phyloP scores from a whole-genome alignment of 2,797 vertebrate species.

The Otus scops region DNA sequence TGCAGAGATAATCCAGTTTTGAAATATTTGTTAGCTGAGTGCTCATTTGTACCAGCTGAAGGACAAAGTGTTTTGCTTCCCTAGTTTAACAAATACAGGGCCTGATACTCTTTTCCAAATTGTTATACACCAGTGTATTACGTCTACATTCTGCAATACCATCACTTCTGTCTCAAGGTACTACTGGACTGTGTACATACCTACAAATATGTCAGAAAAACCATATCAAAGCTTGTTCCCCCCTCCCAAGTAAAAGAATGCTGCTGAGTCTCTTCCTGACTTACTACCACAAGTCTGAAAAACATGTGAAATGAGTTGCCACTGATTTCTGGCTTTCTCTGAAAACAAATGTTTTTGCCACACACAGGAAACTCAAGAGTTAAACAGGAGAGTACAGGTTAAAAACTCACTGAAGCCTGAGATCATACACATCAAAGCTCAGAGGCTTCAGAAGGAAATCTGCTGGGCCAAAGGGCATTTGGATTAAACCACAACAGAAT shows the following conservation, averaged over 20 bases:
- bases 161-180: background rate
- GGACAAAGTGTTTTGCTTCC: background rate
- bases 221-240: rapidly evolving
- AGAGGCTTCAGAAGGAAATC: background rate
- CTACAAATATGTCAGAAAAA: background rate
- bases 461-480: background rate
- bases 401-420: background rate
- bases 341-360: background rate
- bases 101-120: background rate
- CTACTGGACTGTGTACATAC: too few relatives aligned
- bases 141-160: background rate
- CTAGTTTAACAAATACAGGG: background rate
- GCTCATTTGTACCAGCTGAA: background rate
- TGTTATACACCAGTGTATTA: too few relatives aligned
- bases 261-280: background rate
- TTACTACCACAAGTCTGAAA: background rate
- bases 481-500: background rate
- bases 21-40: background rate
- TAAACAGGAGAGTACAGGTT: background rate
- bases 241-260: background rate
- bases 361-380: background rate
- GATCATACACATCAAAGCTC: background rate
- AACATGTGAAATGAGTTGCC: background rate
- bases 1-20: background rate
- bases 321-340: background rate